Conservation (phyloP, 2,888 invertebrate species). For the Alsophila aescularia region DNA sequence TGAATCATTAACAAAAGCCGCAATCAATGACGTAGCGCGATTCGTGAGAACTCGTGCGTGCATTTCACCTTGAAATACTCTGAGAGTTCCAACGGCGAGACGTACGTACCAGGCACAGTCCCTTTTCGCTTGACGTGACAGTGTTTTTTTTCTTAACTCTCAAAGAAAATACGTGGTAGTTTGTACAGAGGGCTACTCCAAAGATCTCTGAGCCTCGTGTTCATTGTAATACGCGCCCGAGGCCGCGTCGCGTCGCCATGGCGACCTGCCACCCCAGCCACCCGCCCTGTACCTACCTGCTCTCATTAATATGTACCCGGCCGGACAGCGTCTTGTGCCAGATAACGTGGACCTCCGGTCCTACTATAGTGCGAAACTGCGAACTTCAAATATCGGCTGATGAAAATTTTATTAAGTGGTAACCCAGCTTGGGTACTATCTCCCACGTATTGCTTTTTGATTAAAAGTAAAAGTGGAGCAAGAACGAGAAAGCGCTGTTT, state of each 20-base stretch:
- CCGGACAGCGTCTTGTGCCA: conserved; percentile 69
- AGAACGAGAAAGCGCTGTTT: background rate
- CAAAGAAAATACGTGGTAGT: background rate
- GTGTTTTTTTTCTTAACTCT: conserved; percentile 1
- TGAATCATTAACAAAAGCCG: background rate
- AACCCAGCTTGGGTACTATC: conserved; percentile 8
- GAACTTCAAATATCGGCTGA: conserved; percentile 49
- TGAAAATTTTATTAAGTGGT: conserved; percentile 53
- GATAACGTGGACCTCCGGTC: conserved; percentile 48
- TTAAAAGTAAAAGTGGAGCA: too few relatives aligned
- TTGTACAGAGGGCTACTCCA: conserved; percentile 32
- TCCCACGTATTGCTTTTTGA: conserved; percentile 19
- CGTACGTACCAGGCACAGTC: conserved; percentile 1
- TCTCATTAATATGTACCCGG: conserved; percentile 80
- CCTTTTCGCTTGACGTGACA: conserved; percentile 5
- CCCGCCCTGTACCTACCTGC: conserved; percentile 55
- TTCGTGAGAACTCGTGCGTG: conserved; percentile 2
- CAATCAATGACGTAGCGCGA: background rate
- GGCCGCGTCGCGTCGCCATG: conserved; percentile 79
- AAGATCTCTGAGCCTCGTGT: conserved; percentile 56
- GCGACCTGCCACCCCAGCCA: conserved; percentile 56
- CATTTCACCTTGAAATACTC: background rate
- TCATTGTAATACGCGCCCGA: conserved; percentile 73
- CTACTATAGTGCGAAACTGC: conserved; percentile 11
- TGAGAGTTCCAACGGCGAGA: background rate